Conservation (phyloP, 2,113 vertebrate genomes). For the Carassius auratus region DNA sequence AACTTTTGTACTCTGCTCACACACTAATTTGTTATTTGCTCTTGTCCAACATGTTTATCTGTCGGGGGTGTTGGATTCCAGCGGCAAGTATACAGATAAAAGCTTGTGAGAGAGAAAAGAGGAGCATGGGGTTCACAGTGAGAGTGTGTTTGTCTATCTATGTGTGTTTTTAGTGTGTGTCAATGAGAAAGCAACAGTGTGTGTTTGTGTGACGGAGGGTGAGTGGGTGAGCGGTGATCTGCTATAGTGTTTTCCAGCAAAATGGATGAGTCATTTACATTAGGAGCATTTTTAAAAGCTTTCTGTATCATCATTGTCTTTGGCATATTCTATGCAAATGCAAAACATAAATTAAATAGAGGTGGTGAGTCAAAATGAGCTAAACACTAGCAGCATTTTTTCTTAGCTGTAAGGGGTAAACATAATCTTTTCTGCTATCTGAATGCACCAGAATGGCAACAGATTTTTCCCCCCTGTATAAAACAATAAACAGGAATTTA, state of each 20-base stretch:
- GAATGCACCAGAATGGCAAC: conserved; percentile 4
- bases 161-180: conserved; percentile 37
- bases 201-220: conserved; percentile 6
- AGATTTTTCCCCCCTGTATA: background rate
- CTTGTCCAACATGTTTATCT: conserved; percentile 29
- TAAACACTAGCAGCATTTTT: background rate
- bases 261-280: conserved; percentile 29
- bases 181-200: conserved; percentile 9
- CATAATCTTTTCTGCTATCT: background rate
- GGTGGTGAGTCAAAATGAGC: background rate
- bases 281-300: conserved; percentile 34
- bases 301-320: conserved; percentile 9
- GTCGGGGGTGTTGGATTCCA: conserved; percentile 30
- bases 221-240: conserved; percentile 17
- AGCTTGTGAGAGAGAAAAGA: conserved; percentile 25
- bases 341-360: conserved; percentile 16
- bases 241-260: conserved; percentile 30
- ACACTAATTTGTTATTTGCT: conserved; percentile 31
- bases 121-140: background rate
- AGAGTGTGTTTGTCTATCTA: conserved; percentile 35
- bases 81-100: conserved; percentile 29
- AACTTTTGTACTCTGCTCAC: conserved; percentile 23
- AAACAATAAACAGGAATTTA: background rate
- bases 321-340: conserved; percentile 6
- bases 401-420: conserved; percentile 21